phyloP scores from a whole-genome alignment of 1,140 invertebrate genomes.

The Sminthurinus signatus region DNA sequence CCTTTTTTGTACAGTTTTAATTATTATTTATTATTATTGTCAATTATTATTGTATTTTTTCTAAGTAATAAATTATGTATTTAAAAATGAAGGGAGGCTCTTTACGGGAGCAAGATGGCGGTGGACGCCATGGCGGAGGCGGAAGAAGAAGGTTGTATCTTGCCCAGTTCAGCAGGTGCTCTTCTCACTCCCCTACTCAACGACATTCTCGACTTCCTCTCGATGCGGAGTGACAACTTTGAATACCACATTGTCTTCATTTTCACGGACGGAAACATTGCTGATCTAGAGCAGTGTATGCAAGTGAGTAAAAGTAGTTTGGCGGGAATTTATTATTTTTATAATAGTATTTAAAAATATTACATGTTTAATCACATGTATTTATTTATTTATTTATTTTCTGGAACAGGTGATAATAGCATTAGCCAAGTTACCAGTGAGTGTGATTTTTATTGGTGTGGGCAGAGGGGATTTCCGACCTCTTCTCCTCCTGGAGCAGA shows the following conservation, averaged over 20 bases:
- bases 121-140: conserved; percentile 1
- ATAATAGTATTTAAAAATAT: no score
- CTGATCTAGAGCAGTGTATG: conserved; percentile 21
- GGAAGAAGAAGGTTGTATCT: background rate
- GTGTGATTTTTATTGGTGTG: conserved; percentile 27
- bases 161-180: background rate
- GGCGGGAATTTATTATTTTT: no score
- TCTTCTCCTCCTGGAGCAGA: conserved; percentile 15
- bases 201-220: conserved; percentile 21
- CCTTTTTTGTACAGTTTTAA: no score
- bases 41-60: no score
- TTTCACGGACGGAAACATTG: conserved; percentile 31
- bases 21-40: no score
- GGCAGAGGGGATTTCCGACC: conserved; percentile 26
- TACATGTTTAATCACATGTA: no score
- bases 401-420: conserved; percentile 12
- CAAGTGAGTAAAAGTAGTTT: conserved; percentile 9
- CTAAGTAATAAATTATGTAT: no score
- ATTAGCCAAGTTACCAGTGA: conserved; percentile 27
- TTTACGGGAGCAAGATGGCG: conserved; percentile 16
- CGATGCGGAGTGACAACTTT: conserved; percentile 21
- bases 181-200: conserved; percentile 22
- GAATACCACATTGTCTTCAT: conserved; percentile 36
- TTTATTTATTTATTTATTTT: background rate
- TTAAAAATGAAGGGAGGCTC: conserved; percentile 14